Evolutionary conservation across 1,140 invertebrate species (phyloP).

Genomic region (Calliopsis andreniformis): DNA sequence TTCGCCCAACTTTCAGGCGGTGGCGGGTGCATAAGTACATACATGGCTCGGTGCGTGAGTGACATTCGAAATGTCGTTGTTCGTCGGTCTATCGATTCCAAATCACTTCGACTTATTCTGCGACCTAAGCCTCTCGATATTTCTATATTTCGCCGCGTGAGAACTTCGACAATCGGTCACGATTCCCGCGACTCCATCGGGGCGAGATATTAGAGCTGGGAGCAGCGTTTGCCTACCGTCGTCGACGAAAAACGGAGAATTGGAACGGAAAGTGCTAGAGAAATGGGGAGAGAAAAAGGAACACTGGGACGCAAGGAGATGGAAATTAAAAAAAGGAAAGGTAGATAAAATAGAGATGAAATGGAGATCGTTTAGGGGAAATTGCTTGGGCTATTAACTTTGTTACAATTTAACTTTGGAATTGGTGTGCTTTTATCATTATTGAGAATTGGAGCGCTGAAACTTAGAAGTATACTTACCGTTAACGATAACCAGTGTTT

Average conservation of each 20-base stretch:
- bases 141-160: conserved; percentile 48
- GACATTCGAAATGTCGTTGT: neutral
- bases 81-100: conserved; percentile 9
- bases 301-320: neutral
- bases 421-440: no score
- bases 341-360: no score
- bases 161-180: conserved; percentile 50
- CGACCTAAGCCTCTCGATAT: conserved; percentile 43
- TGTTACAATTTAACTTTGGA: no score
- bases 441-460: no score
- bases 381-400: no score
- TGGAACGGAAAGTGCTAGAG: neutral
- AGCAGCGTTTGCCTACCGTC: conserved; percentile 24
- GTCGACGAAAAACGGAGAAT: neutral
- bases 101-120: conserved; percentile 44
- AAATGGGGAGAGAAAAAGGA: neutral
- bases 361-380: no score
- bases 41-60: neutral
- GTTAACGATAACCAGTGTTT: no score
- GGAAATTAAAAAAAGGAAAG: neutral
- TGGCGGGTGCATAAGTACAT: neutral
- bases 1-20: neutral
- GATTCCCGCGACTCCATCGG: conserved; percentile 39
- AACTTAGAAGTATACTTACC: no score
- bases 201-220: conserved; percentile 48